phyloP scores from a whole-genome alignment of 2,797 vertebrate species.

The Platalea minor region DNA sequence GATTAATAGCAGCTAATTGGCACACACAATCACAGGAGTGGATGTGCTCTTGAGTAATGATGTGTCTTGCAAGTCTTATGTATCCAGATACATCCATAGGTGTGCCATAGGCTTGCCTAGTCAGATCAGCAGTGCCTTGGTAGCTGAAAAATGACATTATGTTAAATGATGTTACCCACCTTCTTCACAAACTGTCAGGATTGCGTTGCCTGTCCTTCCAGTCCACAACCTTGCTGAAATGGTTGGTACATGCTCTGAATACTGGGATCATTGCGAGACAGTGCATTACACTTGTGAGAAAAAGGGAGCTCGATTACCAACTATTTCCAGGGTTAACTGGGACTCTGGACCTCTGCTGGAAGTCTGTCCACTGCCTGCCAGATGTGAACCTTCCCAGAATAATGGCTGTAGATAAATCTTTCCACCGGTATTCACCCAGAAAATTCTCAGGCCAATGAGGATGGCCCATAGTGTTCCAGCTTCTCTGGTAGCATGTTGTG shows the following conservation, averaged over 20 bases:
- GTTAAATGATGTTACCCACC: background rate
- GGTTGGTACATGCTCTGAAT: background rate
- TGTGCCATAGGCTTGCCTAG: background rate
- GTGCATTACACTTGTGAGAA: background rate
- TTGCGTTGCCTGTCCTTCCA: background rate
- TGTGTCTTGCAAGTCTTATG: accelerated
- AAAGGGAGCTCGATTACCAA: background rate
- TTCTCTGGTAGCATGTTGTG: background rate
- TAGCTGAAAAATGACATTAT: background rate
- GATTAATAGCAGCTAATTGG: background rate
- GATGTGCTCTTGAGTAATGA: background rate
- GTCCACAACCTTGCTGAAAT: background rate
- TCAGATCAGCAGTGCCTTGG: background rate
- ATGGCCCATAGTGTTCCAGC: background rate
- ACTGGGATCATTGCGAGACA: background rate
- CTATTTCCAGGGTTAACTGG: background rate
- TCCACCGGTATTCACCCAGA: too few species aligned
- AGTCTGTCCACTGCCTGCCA: background rate
- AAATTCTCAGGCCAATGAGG: background rate
- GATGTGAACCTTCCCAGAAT: background rate
- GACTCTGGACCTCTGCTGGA: background rate
- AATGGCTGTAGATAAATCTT: background rate
- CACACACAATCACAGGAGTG: background rate
- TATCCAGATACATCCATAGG: background rate
- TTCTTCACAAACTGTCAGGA: background rate